These are phyloP conservation scores for Galbula dea DNA, from an alignment of 2,113 vertebrate genomes.

Conservation along the genomic window DNA sequence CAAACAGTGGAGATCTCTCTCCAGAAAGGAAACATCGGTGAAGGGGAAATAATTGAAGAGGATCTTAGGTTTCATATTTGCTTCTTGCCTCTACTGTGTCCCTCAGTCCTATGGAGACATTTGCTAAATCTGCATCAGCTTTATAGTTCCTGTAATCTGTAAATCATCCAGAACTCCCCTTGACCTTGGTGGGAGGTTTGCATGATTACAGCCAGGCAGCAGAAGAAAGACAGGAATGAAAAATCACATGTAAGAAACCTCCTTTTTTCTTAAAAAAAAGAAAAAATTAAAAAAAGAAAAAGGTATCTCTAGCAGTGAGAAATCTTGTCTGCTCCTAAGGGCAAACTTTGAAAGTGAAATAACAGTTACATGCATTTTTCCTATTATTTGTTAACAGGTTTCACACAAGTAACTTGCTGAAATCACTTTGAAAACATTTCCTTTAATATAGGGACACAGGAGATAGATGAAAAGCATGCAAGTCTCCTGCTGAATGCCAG, in stretches of 20 bases:
- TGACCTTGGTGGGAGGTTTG: conserved; percentile 6
- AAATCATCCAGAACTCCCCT: conserved; percentile 28
- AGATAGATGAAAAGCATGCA: conserved; percentile 41
- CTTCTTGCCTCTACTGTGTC: not conserved
- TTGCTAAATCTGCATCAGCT: not conserved
- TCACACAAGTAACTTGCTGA: conserved; percentile 17
- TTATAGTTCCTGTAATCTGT: not conserved
- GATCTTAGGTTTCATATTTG: not conserved
- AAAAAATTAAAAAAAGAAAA: not conserved
- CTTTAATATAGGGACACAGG: conserved; percentile 57
- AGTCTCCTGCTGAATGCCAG: conserved; percentile 36
- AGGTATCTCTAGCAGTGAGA: not conserved
- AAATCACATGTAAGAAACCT: not conserved
- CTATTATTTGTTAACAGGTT: conserved; percentile 45
- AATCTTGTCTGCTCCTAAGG: conserved; percentile 33
- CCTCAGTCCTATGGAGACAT: not conserved
- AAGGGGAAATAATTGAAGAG: not conserved
- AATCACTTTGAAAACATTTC: conserved; percentile 60
- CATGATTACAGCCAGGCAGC: conserved; percentile 14
- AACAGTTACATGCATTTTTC: not conserved
- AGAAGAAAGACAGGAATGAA: conserved; percentile 15
- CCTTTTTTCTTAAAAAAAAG: not conserved
- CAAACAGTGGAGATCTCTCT: not conserved
- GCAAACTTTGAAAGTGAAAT: conserved; percentile 42
- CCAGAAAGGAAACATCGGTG: not conserved